Base-by-base conservation (phyloP, 2,888 invertebrate species). In the Crossocerus cetratus region DNA sequence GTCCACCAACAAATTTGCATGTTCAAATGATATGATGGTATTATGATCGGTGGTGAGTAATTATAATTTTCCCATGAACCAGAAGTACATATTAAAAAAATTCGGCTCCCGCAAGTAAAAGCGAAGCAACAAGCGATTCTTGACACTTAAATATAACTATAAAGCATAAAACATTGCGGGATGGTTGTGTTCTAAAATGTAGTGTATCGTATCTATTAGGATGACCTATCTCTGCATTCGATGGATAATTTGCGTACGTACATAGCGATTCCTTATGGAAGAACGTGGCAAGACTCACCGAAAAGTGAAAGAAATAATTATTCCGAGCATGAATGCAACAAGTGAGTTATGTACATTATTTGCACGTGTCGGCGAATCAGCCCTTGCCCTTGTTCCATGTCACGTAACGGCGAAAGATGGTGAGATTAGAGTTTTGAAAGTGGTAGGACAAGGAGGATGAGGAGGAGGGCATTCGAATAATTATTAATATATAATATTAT, bases 401-500 rank as follows among this genome's bases (percentile, higher is more conserved):
- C 80, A 80, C 81, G 32, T 82, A 77, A 82, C 78, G 78, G 71
- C 76, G 61, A 76, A 76, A 80, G 75, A 80, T 80, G 82, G 78
- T 73, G 82, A 76, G 75, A 82, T 82, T 76, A 82, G 71, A 77
- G 71, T 64, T 71, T 43, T 66, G 62, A 44, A 71, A 70, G 64
- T 76, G 66, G 57, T 69, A 69, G 65, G 64, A 69, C 57, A 58
- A 57, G 66, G 71, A 72, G 61, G 76, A 73, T 69, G 78, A 78
- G 69, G 64, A 79, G 78, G 83, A 80, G 80, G 78, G 74, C 76
- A 78, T 84, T 83, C 73, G 87, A 87, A 87, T 86, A 87, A 87
- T 88, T 86, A 86, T 85, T 80, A 85, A 85, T 87, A 86, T 87
- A 87, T 87, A 86, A 85, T 86, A 86, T 85, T 86, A 84, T 87